phyloP scores from a whole-genome alignment of 2,888 invertebrate species.

The Tenthredo livida region DNA sequence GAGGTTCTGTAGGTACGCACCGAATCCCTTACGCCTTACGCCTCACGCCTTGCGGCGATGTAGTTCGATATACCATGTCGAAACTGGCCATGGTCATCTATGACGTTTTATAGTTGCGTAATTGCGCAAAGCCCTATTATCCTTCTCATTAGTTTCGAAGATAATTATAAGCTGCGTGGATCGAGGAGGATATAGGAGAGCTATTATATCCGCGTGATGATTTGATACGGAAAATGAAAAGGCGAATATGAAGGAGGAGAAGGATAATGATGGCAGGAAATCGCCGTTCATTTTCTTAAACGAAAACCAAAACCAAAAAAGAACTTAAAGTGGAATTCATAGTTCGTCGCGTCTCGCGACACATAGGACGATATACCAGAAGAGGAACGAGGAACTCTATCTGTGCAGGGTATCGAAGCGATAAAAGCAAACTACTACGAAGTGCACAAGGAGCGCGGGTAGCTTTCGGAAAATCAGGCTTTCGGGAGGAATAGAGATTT shows the following conservation, averaged over 20 bases:
- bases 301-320: not conserved
- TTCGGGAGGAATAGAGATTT: too few species aligned
- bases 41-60: not conserved
- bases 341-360: not conserved
- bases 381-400: not conserved
- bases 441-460: not conserved
- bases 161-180: not conserved
- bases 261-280: not conserved
- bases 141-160: not conserved
- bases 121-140: not conserved
- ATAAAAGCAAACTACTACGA: not conserved
- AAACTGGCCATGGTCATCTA: not conserved
- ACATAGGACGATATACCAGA: not conserved
- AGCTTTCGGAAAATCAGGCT: not conserved
- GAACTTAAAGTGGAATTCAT: not conserved
- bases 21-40: not conserved
- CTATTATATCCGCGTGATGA: not conserved
- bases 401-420: not conserved
- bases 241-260: not conserved
- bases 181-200: not conserved
- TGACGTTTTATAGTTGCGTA: not conserved
- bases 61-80: not conserved
- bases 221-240: not conserved
- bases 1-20: not conserved
- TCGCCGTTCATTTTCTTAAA: not conserved